Evolutionary conservation across 2,888 invertebrate species (phyloP), one percentile per base, ranked within the genome.

Genomic region (Drosophila mercatorum): DNA sequence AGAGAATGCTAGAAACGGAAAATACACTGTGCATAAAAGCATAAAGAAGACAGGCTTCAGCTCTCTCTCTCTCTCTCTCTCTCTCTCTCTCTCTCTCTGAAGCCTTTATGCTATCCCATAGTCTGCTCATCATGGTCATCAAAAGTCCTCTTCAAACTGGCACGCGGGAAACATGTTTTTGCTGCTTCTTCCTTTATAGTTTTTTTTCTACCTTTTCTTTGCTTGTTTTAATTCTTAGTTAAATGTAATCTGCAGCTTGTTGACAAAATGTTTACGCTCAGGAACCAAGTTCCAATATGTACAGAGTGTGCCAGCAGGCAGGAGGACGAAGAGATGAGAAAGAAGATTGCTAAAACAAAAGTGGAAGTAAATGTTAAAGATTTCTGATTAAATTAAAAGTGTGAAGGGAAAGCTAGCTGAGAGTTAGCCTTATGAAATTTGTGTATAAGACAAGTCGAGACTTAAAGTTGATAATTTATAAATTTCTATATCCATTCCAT

Each of bases 1-100:
- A 86, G 84, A 64, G 47, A 68, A 68, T 72, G 58, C 26, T 59
- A 61, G 66, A 14, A 55, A 41, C 72, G 83, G 84, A 87, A 83
- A 72, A 74, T 67, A 65, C 69, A 65, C 69, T 67, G 67, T 52
- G 83, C 62, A 58, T 69, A 34, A 68, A 31, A 43, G 36, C 56
- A n/a, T 11, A 62, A 40, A 66, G 11, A 28, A 52, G 40, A 22
- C 17, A 43, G 12, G n/a, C 17, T 12, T 22, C 34, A 17, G 34
- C 7, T 51, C 22, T 22, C 22, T 22, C 22, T 22, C 22, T 22
- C 22, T 22, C 22, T 22, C 22, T 22, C 51, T 51, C n/a, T 51
- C 10, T n/a, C 8, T 10, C 10, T 34, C 7, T 51, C 51, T 51
- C n/a, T 51, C 10, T n/a, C 8, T 10, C 10, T 10, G n/a, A 11